These are phyloP conservation scores for Polydrusus cervinus DNA, from an alignment of 2,888 invertebrate genomes.

Conservation along the genomic window DNA sequence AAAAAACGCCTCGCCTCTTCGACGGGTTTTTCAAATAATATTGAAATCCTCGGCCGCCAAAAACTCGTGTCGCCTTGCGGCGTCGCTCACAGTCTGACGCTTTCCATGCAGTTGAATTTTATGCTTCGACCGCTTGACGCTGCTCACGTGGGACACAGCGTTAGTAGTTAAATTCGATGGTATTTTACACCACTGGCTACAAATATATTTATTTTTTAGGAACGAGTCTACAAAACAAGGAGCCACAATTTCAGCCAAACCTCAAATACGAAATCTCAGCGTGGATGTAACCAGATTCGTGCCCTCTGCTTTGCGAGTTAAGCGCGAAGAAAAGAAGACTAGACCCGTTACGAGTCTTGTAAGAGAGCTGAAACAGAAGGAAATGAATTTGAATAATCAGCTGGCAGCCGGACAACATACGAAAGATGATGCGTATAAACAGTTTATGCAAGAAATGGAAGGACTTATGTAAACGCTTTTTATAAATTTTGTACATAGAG, in stretches of 20 bases:
- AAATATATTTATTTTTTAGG: constrained; percentile 36
- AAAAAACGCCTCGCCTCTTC: too few species aligned
- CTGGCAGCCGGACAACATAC: constrained; percentile 74
- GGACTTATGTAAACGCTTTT: constrained; percentile 46
- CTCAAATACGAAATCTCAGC: constrained; percentile 94
- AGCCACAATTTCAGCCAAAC: constrained; percentile 94
- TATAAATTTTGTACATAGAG: constrained; percentile 7
- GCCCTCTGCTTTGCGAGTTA: constrained; percentile 93
- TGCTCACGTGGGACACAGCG: too few species aligned
- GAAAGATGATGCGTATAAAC: constrained; percentile 98
- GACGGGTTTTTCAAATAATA: too few species aligned
- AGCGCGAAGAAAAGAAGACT: constrained; percentile 86
- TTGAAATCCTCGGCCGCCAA: too few species aligned
- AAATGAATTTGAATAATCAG: constrained; percentile 67
- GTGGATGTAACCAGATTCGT: constrained; percentile 97
- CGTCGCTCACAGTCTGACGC: too few species aligned
- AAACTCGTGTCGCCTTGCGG: too few species aligned
- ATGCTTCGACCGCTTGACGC: too few species aligned
- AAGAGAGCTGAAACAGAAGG: constrained; percentile 74
- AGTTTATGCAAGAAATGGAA: constrained; percentile 99
- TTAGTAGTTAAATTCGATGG: too few species aligned
- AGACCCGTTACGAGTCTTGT: constrained; percentile 74
- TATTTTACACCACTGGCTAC: too few species aligned
- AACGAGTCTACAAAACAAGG: constrained; percentile 76
- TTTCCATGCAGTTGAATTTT: too few species aligned